Evolutionary conservation across 1,140 invertebrate genomes (phyloP).

Genomic region (Brachionus manjavacas): DNA sequence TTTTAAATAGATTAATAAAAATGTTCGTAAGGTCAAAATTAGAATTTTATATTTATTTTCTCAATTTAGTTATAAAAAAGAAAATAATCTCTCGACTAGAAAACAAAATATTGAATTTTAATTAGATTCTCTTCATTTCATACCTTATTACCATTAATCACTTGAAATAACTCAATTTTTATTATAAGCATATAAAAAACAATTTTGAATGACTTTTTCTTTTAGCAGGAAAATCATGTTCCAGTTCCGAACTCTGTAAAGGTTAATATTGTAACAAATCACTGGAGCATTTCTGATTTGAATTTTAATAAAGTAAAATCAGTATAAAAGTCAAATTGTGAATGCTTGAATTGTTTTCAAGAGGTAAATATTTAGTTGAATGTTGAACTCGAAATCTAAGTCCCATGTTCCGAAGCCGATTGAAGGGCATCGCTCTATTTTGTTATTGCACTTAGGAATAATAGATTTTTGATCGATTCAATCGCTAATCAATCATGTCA

Average conservation of each 20-base stretch:
- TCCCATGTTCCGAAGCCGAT: neutral
- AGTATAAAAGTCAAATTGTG: neutral
- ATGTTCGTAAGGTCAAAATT: constrained; percentile 9
- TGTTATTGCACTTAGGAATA: neutral
- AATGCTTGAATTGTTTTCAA: neutral
- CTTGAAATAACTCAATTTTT: neutral
- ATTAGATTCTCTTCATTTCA: constrained; percentile 14
- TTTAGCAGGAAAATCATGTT: constrained; percentile 8
- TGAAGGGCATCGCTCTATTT: constrained; percentile 3
- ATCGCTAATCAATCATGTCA: constrained; percentile 34
- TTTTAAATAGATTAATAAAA: neutral
- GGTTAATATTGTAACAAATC: constrained; percentile 9
- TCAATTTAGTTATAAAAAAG: constrained; percentile 13
- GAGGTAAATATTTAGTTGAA: constrained; percentile 29
- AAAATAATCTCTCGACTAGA: neutral
- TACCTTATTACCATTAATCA: constrained; percentile 22
- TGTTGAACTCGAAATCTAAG: constrained; percentile 23
- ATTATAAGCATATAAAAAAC: constrained; percentile 20
- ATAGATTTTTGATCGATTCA: constrained; percentile 33
- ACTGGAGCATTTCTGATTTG: constrained; percentile 15
- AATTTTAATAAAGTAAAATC: neutral
- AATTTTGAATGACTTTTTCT: neutral
- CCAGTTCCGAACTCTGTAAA: neutral
- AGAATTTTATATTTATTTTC: neutral
- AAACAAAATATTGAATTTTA: constrained; percentile 30